Percentiles rank a stretch among this genome's conserved stretches.
These are phyloP conservation scores for Cabera pusaria DNA, from an alignment of 2,888 invertebrate genomes.

Conservation along the genomic window DNA sequence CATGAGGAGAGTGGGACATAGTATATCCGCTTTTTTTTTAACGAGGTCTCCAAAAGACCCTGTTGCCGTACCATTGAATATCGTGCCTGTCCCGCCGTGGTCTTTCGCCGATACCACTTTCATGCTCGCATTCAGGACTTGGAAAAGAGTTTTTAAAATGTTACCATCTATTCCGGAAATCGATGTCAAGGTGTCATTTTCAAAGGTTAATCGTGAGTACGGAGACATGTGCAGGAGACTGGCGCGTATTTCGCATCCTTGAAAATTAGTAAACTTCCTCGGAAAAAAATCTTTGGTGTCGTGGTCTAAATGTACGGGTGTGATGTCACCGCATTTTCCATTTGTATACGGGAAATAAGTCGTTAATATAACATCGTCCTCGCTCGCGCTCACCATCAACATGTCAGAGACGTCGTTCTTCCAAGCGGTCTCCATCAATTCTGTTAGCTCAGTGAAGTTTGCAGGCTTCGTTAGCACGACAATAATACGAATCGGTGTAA, in stretches of 20 bases:
- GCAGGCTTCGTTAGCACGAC: constrained; percentile 38
- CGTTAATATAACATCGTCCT: constrained; percentile 32
- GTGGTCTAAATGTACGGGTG: constrained; percentile 37
- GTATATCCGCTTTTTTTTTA: constrained; percentile 44
- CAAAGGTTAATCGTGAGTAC: constrained; percentile 31
- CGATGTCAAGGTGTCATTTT: constrained; percentile 36
- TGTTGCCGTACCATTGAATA: constrained; percentile 37
- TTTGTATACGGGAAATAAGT: constrained; percentile 53
- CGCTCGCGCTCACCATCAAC: constrained; percentile 39
- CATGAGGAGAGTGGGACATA: constrained; percentile 42
- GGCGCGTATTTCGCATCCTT: constrained; percentile 49
- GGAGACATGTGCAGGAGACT: constrained; percentile 39
- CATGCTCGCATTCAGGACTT: constrained; percentile 48
- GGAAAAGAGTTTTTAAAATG: constrained; percentile 37
- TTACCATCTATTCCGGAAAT: constrained; percentile 48
- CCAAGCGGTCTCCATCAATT: constrained; percentile 46
- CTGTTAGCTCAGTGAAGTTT: constrained; percentile 25
- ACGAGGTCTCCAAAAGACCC: constrained; percentile 45
- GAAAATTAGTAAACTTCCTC: constrained; percentile 52
- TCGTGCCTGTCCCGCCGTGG: constrained; percentile 35
- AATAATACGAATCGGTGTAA: constrained; percentile 44
- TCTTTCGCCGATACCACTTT: constrained; percentile 33
- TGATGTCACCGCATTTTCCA: constrained; percentile 44
- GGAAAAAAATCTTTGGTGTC: constrained; percentile 39
- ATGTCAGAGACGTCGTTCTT: constrained; percentile 52